Conservation (phyloP, 1,140 invertebrate species). For the Rhysida immarginata region DNA sequence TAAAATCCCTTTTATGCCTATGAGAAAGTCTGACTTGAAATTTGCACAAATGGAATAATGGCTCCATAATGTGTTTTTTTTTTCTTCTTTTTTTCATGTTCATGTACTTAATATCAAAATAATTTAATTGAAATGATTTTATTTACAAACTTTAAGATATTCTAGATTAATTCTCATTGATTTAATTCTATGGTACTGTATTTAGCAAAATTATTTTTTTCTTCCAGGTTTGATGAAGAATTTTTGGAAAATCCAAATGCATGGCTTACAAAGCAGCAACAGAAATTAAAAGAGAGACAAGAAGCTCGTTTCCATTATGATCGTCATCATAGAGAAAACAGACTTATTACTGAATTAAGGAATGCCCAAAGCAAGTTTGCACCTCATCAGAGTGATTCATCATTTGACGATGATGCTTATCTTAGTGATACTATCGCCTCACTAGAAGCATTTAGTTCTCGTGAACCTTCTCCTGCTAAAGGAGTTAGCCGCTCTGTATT, state of each 20-base stretch:
- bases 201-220: too few species aligned
- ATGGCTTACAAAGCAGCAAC: constrained; percentile 60
- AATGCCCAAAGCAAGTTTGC: constrained; percentile 33
- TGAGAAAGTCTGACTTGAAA: too few species aligned
- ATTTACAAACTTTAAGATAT: too few species aligned
- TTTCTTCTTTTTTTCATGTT: too few species aligned
- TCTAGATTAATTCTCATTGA: too few species aligned
- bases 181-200: too few species aligned
- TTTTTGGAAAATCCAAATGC: constrained; percentile 24
- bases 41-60: too few species aligned
- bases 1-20: too few species aligned
- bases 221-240: constrained; percentile 2
- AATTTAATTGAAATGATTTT: too few species aligned
- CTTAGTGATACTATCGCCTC: constrained; percentile 13
- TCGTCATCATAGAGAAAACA: constrained; percentile 48
- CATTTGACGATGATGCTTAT: constrained; percentile 2
- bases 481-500: constrained; percentile 31
- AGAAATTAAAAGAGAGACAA: constrained; percentile 50
- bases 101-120: too few species aligned
- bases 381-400: neutral
- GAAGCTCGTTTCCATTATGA: constrained; percentile 47
- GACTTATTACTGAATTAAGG: constrained; percentile 42
- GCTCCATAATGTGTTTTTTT: too few species aligned
- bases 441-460: constrained; percentile 14
- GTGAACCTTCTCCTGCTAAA: constrained; percentile 21